phyloP scores from a whole-genome alignment of 2,888 invertebrate species.

The Herminia tarsipennalis region DNA sequence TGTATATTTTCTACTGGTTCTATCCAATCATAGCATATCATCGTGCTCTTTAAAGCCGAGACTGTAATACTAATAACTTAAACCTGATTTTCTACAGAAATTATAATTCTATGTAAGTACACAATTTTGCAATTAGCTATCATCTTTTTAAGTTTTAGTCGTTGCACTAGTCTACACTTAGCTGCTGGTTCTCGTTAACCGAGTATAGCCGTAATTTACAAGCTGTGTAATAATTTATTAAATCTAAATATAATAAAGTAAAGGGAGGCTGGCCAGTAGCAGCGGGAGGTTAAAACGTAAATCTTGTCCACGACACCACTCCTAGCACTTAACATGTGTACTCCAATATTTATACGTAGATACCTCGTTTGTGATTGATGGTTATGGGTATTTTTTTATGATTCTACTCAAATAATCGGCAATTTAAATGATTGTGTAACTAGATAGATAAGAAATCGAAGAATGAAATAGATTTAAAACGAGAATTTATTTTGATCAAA shows the following conservation, averaged over 20 bases:
- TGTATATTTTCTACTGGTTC: too few species aligned
- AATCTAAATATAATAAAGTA: constrained; percentile 45
- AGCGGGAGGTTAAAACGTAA: constrained; percentile 72
- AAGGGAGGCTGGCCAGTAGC: constrained; percentile 45
- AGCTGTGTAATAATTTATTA: constrained; percentile 41
- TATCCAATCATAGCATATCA: too few species aligned
- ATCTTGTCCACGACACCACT: constrained; percentile 57
- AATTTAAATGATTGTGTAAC: too few species aligned
- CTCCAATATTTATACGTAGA: constrained; percentile 25
- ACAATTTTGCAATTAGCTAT: background rate
- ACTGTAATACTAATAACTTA: too few species aligned
- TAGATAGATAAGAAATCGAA: too few species aligned
- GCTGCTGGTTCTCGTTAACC: constrained; percentile 28
- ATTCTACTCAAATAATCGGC: too few species aligned
- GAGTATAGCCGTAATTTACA: constrained; percentile 33
- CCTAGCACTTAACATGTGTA: constrained; percentile 41
- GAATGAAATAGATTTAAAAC: too few species aligned
- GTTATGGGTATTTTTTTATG: constrained; percentile 15
- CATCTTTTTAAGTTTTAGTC: background rate
- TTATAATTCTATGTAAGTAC: too few species aligned
- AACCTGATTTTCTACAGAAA: too few species aligned
- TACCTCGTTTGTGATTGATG: constrained; percentile 26
- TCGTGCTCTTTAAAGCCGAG: too few species aligned
- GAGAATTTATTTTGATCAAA: too few species aligned
- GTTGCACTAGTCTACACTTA: constrained; percentile 25